Evolutionary conservation across 1,140 invertebrate genomes (phyloP).

Genomic region (Reticulitermes speratus): DNA sequence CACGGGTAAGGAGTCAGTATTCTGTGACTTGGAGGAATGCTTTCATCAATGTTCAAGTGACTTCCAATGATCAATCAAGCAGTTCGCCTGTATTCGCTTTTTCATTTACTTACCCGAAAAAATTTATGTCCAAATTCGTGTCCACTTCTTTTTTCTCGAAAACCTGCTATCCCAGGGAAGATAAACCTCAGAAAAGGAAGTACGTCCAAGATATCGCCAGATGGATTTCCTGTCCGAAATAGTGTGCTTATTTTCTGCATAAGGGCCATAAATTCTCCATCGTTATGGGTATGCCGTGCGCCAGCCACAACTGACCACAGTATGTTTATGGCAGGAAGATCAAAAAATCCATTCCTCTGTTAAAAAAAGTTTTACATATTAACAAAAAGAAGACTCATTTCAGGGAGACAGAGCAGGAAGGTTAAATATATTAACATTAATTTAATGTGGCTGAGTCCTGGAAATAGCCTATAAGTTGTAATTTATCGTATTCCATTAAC

Average conservation of each 20-base stretch:
- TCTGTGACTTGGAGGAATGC: too few relatives aligned
- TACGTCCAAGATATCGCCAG: not conserved
- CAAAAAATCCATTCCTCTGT: constrained; percentile 24
- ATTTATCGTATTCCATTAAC: too few relatives aligned
- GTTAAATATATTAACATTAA: too few relatives aligned
- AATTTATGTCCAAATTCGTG: not conserved
- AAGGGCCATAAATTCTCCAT: constrained; percentile 20
- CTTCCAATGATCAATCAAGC: too few relatives aligned
- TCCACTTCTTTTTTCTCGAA: not conserved
- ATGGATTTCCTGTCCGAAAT: constrained; percentile 21
- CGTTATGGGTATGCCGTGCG: constrained; percentile 22
- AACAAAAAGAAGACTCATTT: too few relatives aligned
- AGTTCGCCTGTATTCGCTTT: too few relatives aligned
- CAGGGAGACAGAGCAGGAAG: too few relatives aligned
- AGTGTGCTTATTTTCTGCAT: constrained; percentile 28
- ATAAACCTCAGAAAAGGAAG: not conserved
- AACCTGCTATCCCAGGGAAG: not conserved
- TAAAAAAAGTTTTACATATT: too few relatives aligned
- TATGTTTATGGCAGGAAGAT: constrained; percentile 37
- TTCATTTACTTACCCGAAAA: not conserved
- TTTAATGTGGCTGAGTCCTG: too few relatives aligned
- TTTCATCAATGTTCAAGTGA: too few relatives aligned
- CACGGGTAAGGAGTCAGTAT: too few relatives aligned
- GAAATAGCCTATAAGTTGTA: too few relatives aligned
- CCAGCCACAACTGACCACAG: constrained; percentile 41